Percentiles rank a stretch among this genome's conserved stretches.
These are phyloP conservation scores for Malurus leucopterus DNA, from an alignment of 2,797 vertebrate genomes.

Conservation along the genomic window DNA sequence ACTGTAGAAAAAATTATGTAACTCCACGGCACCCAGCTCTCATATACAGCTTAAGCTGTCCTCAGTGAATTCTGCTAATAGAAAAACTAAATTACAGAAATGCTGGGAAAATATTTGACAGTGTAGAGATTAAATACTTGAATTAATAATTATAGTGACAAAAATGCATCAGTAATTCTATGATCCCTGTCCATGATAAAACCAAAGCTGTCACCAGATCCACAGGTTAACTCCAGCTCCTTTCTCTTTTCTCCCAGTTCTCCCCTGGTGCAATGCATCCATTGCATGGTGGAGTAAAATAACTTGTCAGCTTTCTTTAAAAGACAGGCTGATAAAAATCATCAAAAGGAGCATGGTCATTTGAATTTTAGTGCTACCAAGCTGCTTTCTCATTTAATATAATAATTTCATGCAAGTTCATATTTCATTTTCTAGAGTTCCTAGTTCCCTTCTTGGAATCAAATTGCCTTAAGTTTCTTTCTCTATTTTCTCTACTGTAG, in stretches of 20 bases:
- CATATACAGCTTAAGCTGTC: neutral
- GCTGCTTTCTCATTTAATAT: neutral
- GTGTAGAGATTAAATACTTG: neutral
- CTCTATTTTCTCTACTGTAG: neutral
- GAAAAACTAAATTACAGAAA: neutral
- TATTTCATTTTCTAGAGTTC: neutral
- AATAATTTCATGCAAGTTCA: neutral
- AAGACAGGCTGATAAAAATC: neutral
- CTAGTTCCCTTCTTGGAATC: neutral
- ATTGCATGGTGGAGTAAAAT: neutral
- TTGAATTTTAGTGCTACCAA: neutral
- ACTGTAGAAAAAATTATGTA: neutral
- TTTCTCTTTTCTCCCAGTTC: fast-evolving
- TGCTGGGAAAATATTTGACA: neutral
- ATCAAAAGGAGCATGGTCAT: neutral
- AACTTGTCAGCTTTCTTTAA: neutral
- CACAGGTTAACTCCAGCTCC: neutral
- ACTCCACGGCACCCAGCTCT: neutral
- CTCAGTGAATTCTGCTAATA: neutral
- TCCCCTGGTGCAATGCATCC: neutral
- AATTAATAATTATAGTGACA: neutral
- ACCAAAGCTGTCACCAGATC: neutral
- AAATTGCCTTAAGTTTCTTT: neutral
- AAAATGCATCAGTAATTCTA: neutral
- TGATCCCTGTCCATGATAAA: neutral